Evolutionary conservation across 2,113 vertebrate species (phyloP).

Genomic region (Tor tambroides): DNA sequence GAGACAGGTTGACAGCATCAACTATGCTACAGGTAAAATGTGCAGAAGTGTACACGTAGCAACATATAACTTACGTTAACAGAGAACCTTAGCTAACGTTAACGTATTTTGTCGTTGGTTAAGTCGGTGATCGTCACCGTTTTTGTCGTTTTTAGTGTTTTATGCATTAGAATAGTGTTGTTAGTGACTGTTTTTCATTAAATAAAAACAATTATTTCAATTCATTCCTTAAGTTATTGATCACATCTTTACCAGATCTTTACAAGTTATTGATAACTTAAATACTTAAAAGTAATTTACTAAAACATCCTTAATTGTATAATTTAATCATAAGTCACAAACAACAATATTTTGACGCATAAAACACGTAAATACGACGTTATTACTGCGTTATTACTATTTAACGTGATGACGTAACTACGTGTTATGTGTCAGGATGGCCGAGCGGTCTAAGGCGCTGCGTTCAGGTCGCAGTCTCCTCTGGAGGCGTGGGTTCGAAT

Average conservation of each 20-base stretch:
- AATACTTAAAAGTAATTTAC: neutral
- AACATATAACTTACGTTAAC: neutral
- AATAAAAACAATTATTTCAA: neutral
- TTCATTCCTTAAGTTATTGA: neutral
- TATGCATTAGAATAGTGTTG: neutral
- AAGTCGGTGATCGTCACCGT: neutral
- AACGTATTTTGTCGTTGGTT: neutral
- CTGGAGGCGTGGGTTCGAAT: slow-evolving; percentile 69
- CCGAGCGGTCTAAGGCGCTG: slow-evolving; percentile 68
- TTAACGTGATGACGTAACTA: neutral
- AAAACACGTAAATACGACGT: neutral
- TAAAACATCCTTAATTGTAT: neutral
- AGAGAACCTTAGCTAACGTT: neutral
- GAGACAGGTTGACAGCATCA: slow-evolving; percentile 57
- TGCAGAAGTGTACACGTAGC: neutral
- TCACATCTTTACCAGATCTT: neutral
- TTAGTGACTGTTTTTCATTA: neutral
- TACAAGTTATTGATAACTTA: neutral
- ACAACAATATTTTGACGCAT: neutral
- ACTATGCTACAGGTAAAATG: slow-evolving; percentile 42
- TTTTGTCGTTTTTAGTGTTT: neutral
- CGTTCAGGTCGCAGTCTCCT: slow-evolving; percentile 66
- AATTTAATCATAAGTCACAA: neutral
- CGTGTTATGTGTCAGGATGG: neutral
- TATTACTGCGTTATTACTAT: neutral